Conservation (phyloP, 2,797 vertebrate genomes). For the Sebastes wilsoni region DNA sequence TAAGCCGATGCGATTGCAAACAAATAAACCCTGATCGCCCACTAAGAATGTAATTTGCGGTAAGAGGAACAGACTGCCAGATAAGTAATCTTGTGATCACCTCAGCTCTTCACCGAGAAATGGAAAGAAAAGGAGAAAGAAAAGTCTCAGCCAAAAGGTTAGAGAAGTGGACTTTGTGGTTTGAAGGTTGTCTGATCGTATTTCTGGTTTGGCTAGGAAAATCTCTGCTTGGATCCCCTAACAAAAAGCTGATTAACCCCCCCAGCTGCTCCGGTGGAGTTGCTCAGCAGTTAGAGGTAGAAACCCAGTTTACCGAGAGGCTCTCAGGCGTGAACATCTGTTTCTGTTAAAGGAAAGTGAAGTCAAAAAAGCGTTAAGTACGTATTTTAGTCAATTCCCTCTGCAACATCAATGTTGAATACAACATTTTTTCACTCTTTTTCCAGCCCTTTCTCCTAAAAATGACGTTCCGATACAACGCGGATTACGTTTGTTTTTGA, state of each 20-base stretch:
- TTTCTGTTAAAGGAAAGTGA: too few relatives aligned
- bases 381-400: neutral
- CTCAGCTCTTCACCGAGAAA: neutral
- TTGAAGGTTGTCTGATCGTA: conserved; percentile 23
- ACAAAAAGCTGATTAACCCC: conserved; percentile 30
- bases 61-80: neutral
- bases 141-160: neutral
- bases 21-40: conserved; percentile 36
- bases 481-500: neutral
- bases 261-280: conserved; percentile 2
- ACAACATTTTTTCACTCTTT: neutral
- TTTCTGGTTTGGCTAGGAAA: conserved; percentile 29
- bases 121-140: neutral
- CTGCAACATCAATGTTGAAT: neutral
- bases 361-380: neutral
- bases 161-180: neutral
- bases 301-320: neutral
- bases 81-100: neutral
- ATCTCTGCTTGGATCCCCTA: conserved; percentile 19
- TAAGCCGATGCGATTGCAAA: conserved; percentile 41
- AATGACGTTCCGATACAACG: neutral
- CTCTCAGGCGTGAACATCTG: too few relatives aligned
- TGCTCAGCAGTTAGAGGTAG: neutral
- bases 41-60: conserved; percentile 18
- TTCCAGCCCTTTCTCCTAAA: neutral